Conservation (phyloP, 2,797 vertebrate genomes). For the Lepus townsendii region DNA sequence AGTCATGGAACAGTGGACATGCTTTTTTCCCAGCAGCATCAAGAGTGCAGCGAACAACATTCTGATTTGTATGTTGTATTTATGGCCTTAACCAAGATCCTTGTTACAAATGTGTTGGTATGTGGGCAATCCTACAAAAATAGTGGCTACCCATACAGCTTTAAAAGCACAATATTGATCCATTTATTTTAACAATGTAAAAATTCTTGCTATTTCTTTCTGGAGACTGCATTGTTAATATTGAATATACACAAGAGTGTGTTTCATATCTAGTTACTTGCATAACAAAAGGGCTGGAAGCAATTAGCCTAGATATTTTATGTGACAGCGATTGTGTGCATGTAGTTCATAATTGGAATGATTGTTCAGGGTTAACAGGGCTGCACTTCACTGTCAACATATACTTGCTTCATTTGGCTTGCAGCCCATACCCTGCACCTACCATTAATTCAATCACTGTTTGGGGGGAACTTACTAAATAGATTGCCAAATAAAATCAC, state of each 20-base stretch:
- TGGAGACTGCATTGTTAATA: neutral
- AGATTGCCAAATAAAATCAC: constrained; percentile 61
- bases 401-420: constrained; percentile 59
- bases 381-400: constrained; percentile 63
- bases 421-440: neutral
- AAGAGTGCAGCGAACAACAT: neutral
- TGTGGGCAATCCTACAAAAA: neutral
- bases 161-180: neutral
- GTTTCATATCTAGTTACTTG: constrained; percentile 44
- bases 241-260: neutral
- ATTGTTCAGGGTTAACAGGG: constrained; percentile 61
- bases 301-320: constrained; percentile 67
- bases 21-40: constrained; percentile 66
- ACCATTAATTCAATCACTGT: constrained; percentile 56
- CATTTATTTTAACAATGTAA: neutral
- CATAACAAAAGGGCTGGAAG: constrained; percentile 52
- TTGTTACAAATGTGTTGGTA: neutral
- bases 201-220: neutral
- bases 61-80: constrained; percentile 43
- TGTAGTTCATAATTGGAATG: constrained; percentile 64
- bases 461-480: neutral
- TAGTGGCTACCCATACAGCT: neutral
- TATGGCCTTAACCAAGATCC: neutral
- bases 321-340: constrained; percentile 59
- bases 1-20: constrained; percentile 78